These are phyloP conservation scores for Oryzias celebensis DNA, from an alignment of 2,113 vertebrate species.

Conservation along the genomic window DNA sequence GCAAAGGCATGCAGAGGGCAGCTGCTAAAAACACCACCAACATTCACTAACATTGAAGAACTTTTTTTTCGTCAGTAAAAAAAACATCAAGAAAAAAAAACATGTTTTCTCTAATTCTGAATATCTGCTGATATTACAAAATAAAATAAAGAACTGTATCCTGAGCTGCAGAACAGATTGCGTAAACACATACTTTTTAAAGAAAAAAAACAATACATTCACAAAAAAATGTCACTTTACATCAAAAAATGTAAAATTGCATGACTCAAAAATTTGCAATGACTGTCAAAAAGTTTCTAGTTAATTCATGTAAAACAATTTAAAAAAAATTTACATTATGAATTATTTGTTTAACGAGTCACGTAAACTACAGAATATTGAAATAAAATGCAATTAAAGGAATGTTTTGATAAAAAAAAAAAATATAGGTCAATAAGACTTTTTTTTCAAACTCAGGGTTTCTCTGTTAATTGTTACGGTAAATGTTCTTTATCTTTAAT, in stretches of 20 bases:
- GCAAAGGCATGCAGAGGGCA: slow-evolving; percentile 58
- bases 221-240: slow-evolving; percentile 21
- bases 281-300: too few relatives aligned
- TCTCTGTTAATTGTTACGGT: too few relatives aligned
- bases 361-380: too few relatives aligned
- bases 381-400: too few relatives aligned
- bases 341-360: too few relatives aligned
- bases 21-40: slow-evolving; percentile 40
- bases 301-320: too few relatives aligned
- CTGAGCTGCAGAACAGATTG: slow-evolving; percentile 72
- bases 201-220: slow-evolving; percentile 11
- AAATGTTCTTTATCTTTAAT: too few relatives aligned
- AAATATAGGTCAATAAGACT: slow-evolving; percentile 1
- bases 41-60: too few relatives aligned
- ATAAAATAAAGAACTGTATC: slow-evolving; percentile 54
- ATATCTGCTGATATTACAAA: slow-evolving; percentile 53
- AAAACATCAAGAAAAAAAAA: too few relatives aligned
- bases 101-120: slow-evolving; percentile 27
- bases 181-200: slow-evolving; percentile 38
- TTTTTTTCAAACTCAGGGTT: neutral
- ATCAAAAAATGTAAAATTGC: slow-evolving; percentile 6
- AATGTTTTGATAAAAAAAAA: slow-evolving; percentile 15
- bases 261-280: too few relatives aligned
- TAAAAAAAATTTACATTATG: too few relatives aligned
- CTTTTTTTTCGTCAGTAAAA: too few relatives aligned